Evolutionary conservation across 2,113 vertebrate species (phyloP), one percentile per base, ranked within the genome.

Genomic region (Phylloscopus whistleri): DNA sequence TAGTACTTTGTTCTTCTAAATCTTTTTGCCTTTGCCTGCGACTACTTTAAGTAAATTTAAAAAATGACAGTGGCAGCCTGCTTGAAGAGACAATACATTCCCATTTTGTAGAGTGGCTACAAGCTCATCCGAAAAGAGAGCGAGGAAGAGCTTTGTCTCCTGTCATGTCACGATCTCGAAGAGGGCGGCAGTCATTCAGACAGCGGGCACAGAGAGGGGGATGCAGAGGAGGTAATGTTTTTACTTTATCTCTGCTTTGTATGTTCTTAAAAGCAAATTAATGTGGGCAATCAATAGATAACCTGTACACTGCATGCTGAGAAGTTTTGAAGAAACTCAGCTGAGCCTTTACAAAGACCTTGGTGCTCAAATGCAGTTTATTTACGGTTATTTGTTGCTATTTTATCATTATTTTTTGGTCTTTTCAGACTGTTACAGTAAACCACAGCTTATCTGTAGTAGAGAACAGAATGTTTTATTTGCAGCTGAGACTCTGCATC

Each of bases 71-170:
- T 43, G 39, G 23, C 62, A 75, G 52, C 70, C 49, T 64, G 20
- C 24, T 46, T 59, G 18, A 51, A 74, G 33, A 22, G 17, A 8
- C 1, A 2, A 33, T 49, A 0, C 7, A 10, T 88, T 82, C 55
- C 22, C 16, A 11, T 94, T 94, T 88, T 76, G 49, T 87, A 99
- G 99, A 94, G 98, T 93, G 99, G 99, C 24, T 99, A 99, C 94
- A 99, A 98, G 31, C 98, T 99, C 4, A 96, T 99, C 37, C 97
- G 99, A 31, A 98, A 98, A 22, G 98, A 98, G 85, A 99, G 99
- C 4, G 99, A 99, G 60, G 99, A 99, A 63, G 99, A 99, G 19
- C 95, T 99, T 44, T 98, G 97, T 82, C 94, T 99, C 39, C 94
- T 99, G 97, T 98, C 98, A 3, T 87, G 95, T 89, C 98, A 98